Conservation (phyloP, 2,797 vertebrate species). For the Oreortyx pictus region DNA sequence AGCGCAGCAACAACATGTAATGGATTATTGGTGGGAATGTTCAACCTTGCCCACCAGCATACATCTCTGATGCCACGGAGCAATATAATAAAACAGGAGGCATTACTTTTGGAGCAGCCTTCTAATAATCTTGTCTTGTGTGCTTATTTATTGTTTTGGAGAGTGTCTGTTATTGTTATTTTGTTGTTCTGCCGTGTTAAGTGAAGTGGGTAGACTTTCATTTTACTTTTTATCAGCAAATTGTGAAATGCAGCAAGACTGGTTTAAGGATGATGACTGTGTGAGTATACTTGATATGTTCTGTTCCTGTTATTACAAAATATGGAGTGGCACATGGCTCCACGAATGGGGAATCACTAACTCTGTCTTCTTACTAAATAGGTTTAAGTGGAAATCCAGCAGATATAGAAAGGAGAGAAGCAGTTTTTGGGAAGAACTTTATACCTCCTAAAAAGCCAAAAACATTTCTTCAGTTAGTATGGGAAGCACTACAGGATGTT, state of each 20-base stretch:
- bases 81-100: neutral
- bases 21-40: neutral
- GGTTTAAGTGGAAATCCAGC: slow-evolving; percentile 95
- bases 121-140: slow-evolving; percentile 36
- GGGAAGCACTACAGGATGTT: slow-evolving; percentile 99
- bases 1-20: too few species aligned
- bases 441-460: slow-evolving; percentile 99
- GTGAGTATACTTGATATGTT: neutral
- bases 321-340: neutral
- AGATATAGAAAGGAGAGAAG: slow-evolving; percentile 97
- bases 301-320: neutral
- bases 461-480: slow-evolving; percentile 99
- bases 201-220: slow-evolving; percentile 4
- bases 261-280: neutral
- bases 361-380: slow-evolving; percentile 75
- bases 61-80: too few species aligned
- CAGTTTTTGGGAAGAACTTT: slow-evolving; percentile 94
- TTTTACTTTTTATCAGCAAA: neutral
- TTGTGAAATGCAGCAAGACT: neutral
- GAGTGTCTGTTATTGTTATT: slow-evolving; percentile 20
- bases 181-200: neutral
- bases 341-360: slow-evolving; percentile 19
- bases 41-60: neutral
- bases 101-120: neutral
- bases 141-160: slow-evolving; percentile 33